Percentiles rank a stretch among this genome's conserved stretches.
These are phyloP conservation scores for Cetonia aurata DNA, from an alignment of 2,888 invertebrate genomes.

Conservation along the genomic window DNA sequence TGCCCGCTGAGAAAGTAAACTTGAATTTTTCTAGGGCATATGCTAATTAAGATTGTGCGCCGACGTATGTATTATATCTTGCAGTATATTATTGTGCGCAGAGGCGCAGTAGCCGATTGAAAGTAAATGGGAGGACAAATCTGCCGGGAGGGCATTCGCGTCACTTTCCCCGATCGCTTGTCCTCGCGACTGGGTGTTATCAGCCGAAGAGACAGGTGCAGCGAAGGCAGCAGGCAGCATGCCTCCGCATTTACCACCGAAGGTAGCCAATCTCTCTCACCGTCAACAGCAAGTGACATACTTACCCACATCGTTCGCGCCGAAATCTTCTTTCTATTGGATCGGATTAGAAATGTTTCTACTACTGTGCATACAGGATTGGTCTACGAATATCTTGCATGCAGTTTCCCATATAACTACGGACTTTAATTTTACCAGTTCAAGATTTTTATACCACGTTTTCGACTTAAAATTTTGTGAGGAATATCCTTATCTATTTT, in stretches of 20 bases:
- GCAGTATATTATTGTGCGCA: not conserved
- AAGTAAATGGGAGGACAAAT: slow-evolving; percentile 40
- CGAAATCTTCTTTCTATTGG: slow-evolving; percentile 24
- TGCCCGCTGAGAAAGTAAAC: slow-evolving; percentile 40
- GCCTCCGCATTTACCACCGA: slow-evolving; percentile 17
- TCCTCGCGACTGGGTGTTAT: slow-evolving; percentile 10
- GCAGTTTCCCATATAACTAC: too few species aligned
- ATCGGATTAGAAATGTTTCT: slow-evolving; percentile 21
- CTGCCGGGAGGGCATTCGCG: slow-evolving; percentile 27
- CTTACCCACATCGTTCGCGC: slow-evolving; percentile 42
- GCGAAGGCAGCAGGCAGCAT: not conserved
- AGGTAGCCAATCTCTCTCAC: slow-evolving; percentile 38
- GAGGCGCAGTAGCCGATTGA: not conserved
- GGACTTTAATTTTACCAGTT: too few species aligned
- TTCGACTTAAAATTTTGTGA: too few species aligned
- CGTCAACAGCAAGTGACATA: slow-evolving; percentile 27
- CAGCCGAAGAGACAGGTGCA: slow-evolving; percentile 34
- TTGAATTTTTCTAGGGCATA: slow-evolving; percentile 34
- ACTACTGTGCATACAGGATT: slow-evolving; percentile 1
- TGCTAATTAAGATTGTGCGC: slow-evolving; percentile 24
- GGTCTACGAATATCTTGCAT: too few species aligned
- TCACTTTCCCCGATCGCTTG: slow-evolving; percentile 37
- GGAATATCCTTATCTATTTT: too few species aligned
- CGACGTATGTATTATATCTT: not conserved
- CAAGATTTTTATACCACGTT: too few species aligned